Percentiles rank a stretch among this genome's conserved stretches.
Evolutionary conservation across 2,113 vertebrate species (phyloP).

Genomic region (Paramormyrops kingsleyae): DNA sequence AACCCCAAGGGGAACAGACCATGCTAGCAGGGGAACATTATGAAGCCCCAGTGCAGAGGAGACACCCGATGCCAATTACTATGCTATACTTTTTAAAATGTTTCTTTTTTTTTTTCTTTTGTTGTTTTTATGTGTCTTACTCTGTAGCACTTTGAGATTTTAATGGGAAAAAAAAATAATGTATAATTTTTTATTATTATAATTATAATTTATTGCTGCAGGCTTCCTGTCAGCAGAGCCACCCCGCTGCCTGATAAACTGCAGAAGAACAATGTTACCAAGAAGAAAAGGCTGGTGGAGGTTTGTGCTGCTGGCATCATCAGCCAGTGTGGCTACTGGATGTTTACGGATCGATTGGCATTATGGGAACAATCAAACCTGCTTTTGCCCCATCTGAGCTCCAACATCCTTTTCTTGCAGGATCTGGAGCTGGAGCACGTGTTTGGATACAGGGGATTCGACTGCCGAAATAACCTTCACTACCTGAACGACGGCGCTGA

Average conservation of each 20-base stretch:
- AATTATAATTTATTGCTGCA: constrained; percentile 42
- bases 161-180: too few species aligned
- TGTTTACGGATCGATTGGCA: not conserved
- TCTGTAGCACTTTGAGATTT: too few species aligned
- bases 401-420: constrained; percentile 41
- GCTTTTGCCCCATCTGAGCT: not conserved
- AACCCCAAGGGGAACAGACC: not conserved
- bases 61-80: not conserved
- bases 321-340: not conserved
- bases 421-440: constrained; percentile 89
- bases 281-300: constrained; percentile 90
- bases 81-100: not conserved
- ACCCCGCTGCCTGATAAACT: constrained; percentile 88
- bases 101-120: too few species aligned
- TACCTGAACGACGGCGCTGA: constrained; percentile 92
- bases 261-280: constrained; percentile 82
- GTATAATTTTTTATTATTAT: too few species aligned
- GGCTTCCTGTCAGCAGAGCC: constrained; percentile 87
- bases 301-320: constrained; percentile 52
- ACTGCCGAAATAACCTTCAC: constrained; percentile 96
- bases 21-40: not conserved
- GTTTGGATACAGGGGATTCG: constrained; percentile 93
- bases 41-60: not conserved
- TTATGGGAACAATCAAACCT: not conserved
- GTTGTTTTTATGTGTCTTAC: too few species aligned